Percentiles rank a stretch among this genome's conserved stretches.
phyloP scores from a whole-genome alignment of 2,888 invertebrate species.

The Stomorhina lunata region DNA sequence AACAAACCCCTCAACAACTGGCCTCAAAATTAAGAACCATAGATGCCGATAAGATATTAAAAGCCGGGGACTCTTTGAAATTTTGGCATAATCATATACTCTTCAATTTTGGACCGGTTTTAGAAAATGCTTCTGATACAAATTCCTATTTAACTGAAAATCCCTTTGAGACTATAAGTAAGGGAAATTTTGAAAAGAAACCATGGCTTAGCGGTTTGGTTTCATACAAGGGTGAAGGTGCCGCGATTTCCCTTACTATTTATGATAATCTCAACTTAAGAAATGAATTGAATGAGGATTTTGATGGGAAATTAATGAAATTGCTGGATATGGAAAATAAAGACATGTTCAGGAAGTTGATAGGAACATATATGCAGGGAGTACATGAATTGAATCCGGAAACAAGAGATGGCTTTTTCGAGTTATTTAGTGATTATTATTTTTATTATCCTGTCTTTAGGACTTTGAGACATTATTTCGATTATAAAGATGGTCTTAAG shows the following conservation, averaged over 20 bases:
- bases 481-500: slow-evolving; percentile 47
- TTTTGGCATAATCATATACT: slow-evolving; percentile 79
- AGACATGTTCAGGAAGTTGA: not conserved
- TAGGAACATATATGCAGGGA: slow-evolving; percentile 69
- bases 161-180: slow-evolving; percentile 76
- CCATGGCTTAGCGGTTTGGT: slow-evolving; percentile 80
- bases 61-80: slow-evolving; percentile 78
- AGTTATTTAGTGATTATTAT: slow-evolving; percentile 80
- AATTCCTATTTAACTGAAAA: slow-evolving; percentile 79
- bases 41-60: slow-evolving; percentile 75
- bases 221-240: slow-evolving; percentile 80
- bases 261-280: slow-evolving; percentile 56
- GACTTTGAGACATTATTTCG: slow-evolving; percentile 63
- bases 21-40: slow-evolving; percentile 77
- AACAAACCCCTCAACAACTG: slow-evolving; percentile 71
- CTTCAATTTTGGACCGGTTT: slow-evolving; percentile 76
- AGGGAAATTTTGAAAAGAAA: slow-evolving; percentile 77
- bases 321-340: slow-evolving; percentile 19
- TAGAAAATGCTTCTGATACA: slow-evolving; percentile 75
- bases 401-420: slow-evolving; percentile 41
- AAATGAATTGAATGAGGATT: slow-evolving; percentile 70
- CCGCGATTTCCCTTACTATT: slow-evolving; percentile 73
- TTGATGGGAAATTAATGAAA: slow-evolving; percentile 67
- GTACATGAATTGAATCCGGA: slow-evolving; percentile 25
- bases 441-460: slow-evolving; percentile 80